Evolutionary conservation across 2,888 invertebrate genomes (phyloP).

Genomic region (Caradrina clavipalpis): DNA sequence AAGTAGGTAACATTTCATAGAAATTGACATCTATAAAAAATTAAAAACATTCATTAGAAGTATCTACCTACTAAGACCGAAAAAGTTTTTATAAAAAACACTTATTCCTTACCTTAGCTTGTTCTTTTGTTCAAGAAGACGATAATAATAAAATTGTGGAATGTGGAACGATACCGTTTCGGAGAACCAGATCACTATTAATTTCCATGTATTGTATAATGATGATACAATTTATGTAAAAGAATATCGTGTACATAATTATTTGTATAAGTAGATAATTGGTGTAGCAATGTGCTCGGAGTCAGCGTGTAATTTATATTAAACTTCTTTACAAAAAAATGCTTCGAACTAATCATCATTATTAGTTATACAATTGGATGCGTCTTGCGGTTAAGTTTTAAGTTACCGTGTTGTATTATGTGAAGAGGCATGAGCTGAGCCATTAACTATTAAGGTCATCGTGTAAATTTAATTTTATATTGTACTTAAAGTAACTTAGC

Average conservation of each 20-base stretch:
- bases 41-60: no score
- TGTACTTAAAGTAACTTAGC: constrained; percentile 2
- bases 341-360: constrained; percentile 23
- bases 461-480: neutral
- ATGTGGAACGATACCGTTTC: neutral
- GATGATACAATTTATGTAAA: constrained; percentile 1
- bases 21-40: neutral
- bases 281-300: constrained; percentile 20
- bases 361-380: constrained; percentile 28
- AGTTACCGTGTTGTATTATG: constrained; percentile 6
- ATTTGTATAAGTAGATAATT: constrained; percentile 26
- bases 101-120: no score
- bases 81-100: no score
- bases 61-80: no score
- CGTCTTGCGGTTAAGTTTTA: constrained; percentile 16
- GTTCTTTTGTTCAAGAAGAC: no score
- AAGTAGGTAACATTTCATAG: neutral
- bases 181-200: neutral
- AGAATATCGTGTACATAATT: neutral
- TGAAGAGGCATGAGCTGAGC: constrained; percentile 19
- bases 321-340: constrained; percentile 27
- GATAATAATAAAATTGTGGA: neutral
- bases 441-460: constrained; percentile 8
- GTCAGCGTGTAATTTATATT: constrained; percentile 17
- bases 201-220: neutral